A percentile compares a stretch with the other conserved stretches of the same genome.
These are phyloP conservation scores for Epinotia nisella DNA, from an alignment of 2,888 invertebrate genomes.

Conservation along the genomic window DNA sequence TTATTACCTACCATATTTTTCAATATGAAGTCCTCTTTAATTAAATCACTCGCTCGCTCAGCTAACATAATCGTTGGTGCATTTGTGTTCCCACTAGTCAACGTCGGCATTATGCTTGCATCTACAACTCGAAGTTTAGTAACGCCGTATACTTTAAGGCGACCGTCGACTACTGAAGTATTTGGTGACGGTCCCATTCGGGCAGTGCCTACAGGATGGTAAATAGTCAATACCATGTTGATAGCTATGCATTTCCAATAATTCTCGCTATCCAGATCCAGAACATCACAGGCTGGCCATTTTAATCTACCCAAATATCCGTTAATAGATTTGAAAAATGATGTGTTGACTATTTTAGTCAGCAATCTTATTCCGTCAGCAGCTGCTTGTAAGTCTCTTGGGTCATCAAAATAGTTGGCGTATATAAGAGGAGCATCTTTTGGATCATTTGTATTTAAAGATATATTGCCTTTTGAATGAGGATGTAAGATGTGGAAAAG, in stretches of 20 bases:
- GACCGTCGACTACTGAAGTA: slow-evolving; percentile 75
- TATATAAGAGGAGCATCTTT: slow-evolving; percentile 85
- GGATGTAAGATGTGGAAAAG: slow-evolving; percentile 75
- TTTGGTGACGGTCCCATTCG: slow-evolving; percentile 85
- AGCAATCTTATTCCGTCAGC: slow-evolving; percentile 61
- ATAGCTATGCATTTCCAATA: slow-evolving; percentile 71
- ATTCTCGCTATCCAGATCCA: slow-evolving; percentile 54
- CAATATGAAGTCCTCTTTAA: slow-evolving; percentile 78
- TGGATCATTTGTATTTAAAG: slow-evolving; percentile 83
- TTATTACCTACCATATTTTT: not conserved
- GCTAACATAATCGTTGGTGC: slow-evolving; percentile 92
- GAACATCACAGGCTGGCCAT: slow-evolving; percentile 58
- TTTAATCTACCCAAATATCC: slow-evolving; percentile 58
- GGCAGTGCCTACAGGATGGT: slow-evolving; percentile 88
- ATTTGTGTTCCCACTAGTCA: slow-evolving; percentile 91
- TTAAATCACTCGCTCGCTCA: slow-evolving; percentile 90
- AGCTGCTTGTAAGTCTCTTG: slow-evolving; percentile 75
- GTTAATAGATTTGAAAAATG: slow-evolving; percentile 59
- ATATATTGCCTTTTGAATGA: slow-evolving; percentile 81
- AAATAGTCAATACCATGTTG: slow-evolving; percentile 82
- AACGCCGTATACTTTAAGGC: slow-evolving; percentile 87
- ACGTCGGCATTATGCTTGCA: slow-evolving; percentile 91
- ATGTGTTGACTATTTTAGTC: slow-evolving; percentile 57
- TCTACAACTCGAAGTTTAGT: slow-evolving; percentile 88
- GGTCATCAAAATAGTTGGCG: slow-evolving; percentile 86